phyloP scores from a whole-genome alignment of 1,140 invertebrate genomes.

The Saxidomus purpurata region DNA sequence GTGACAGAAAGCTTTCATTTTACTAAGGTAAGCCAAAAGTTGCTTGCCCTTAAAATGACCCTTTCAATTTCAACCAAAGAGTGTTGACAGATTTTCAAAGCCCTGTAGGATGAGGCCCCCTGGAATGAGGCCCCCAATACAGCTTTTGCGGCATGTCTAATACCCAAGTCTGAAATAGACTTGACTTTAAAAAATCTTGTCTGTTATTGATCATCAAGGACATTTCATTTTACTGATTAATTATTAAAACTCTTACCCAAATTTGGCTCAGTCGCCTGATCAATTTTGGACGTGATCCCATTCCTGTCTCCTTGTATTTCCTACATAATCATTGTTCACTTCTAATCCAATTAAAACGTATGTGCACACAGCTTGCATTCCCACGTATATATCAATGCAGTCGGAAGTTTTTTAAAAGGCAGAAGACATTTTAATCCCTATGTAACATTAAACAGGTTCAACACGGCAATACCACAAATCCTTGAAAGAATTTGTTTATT shows the following conservation, averaged over 20 bases:
- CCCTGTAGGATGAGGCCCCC: too few relatives aligned
- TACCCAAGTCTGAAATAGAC: too few relatives aligned
- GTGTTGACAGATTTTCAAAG: too few relatives aligned
- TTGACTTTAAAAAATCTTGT: not conserved
- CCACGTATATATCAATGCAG: not conserved
- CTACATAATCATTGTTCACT: not conserved
- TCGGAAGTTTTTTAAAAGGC: not conserved
- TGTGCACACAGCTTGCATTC: not conserved
- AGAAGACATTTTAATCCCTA: not conserved
- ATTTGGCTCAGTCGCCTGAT: constrained; percentile 50
- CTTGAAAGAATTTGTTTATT: not conserved
- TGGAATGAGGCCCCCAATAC: too few relatives aligned
- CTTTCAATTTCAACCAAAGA: too few relatives aligned
- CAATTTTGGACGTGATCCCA: constrained; percentile 53
- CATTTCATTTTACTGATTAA: not conserved
- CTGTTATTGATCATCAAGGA: not conserved
- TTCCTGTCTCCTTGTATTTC: constrained; percentile 18
- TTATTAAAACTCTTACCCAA: constrained; percentile 52
- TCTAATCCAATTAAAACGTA: constrained; percentile 12
- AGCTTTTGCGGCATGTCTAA: too few relatives aligned
- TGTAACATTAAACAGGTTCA: not conserved
- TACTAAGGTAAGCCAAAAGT: too few relatives aligned
- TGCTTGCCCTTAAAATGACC: too few relatives aligned
- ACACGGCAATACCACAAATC: not conserved
- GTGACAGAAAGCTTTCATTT: too few relatives aligned